Evolutionary conservation across 1,140 invertebrate genomes (phyloP), one percentile per base, ranked within the genome.

Genomic region (Drosophila pseudoobscura): DNA sequence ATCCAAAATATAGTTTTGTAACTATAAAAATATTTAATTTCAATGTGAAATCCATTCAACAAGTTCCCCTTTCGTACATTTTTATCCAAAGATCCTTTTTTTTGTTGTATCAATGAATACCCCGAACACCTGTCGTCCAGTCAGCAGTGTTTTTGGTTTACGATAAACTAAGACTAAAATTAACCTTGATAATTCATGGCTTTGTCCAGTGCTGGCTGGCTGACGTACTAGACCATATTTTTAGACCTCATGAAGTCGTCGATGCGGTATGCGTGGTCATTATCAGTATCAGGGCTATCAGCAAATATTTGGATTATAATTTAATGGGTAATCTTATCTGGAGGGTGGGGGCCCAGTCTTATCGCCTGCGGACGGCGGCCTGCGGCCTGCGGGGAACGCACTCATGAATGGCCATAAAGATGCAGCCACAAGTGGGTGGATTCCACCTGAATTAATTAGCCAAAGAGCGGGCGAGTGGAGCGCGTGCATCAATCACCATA

Each of bases 251-350:
- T 66, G 50, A 55, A 31, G 22, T 41, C 15, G 49, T 26, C 11
- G 45, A 60, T 45, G 51, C 11, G 26, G 20, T 35, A 17, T 35
- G 15, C 41, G 15, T 70, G n/a, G 5, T 13, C 57, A 60, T 63
- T 73, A 73, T 73, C 69, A 51, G 6, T 26, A 26, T 24, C 24
- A 24, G 24, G 45, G 35, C 44, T 39, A 39, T 49, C 44, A 20
- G 26, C 51, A 63, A 62, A 41, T 75, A 65, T 58, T 57, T 47
- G 53, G 43, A 75, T 75, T 58, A 75, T 65, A 75, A 75, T 75
- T 75, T 47, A 50, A 65, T 57, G 41, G 70, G 6, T 52, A 75
- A 75, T 75, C 71, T 75, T 54, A 75, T 75, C 71, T 5, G 9
- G 22, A 45, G 17, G 26, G 26, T 5, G 24, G 24, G 24, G 24